Percentiles rank a stretch among this genome's conserved stretches.
phyloP scores from a whole-genome alignment of 2,888 invertebrate species.

The Tipula confusa region DNA sequence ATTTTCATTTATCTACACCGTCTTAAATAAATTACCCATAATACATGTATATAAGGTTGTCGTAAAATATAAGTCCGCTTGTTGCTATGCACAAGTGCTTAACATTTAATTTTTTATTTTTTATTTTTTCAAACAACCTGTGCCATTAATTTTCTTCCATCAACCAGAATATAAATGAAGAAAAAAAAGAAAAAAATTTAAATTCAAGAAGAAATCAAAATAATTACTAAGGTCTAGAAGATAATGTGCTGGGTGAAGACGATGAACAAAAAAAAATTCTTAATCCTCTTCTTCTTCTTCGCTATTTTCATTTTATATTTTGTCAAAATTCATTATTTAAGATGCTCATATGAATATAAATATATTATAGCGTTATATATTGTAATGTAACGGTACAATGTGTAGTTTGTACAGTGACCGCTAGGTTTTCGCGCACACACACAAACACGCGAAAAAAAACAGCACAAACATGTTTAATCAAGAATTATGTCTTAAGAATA shows the following conservation, averaged over 20 bases:
- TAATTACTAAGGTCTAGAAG: not conserved
- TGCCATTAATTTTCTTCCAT: not conserved
- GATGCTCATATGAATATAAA: not conserved
- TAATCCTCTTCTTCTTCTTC: slow-evolving; percentile 8
- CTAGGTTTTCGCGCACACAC: not conserved
- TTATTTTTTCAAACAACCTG: not conserved
- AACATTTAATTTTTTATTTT: no score
- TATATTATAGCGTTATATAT: not conserved
- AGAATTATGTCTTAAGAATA: slow-evolving; percentile 3
- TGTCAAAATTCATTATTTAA: not conserved
- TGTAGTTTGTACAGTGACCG: slow-evolving; percentile 25
- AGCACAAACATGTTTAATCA: not conserved
- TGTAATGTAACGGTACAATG: not conserved
- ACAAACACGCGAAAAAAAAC: not conserved
- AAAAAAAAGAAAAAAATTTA: not conserved
- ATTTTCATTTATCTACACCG: not conserved
- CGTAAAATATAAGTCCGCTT: not conserved
- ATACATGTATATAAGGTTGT: not conserved
- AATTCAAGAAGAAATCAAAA: not conserved
- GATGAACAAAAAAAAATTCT: not conserved
- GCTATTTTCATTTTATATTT: not conserved
- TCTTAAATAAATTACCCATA: not conserved
- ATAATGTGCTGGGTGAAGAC: not conserved
- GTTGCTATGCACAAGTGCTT: not conserved
- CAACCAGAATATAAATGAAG: not conserved